phyloP scores from a whole-genome alignment of 2,113 vertebrate species.

The Petrocephalus microphthalmus region DNA sequence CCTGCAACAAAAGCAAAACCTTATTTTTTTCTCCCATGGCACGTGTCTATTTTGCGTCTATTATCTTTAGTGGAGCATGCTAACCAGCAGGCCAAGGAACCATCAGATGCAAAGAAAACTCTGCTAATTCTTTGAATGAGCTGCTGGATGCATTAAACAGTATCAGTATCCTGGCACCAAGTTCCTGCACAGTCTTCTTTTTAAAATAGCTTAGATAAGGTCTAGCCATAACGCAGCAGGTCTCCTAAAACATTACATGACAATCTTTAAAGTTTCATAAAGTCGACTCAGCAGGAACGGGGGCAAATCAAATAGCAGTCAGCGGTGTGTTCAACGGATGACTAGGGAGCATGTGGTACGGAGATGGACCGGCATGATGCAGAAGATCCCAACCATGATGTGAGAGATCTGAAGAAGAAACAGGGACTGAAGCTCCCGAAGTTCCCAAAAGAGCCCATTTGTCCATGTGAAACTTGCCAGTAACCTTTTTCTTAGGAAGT shows the following conservation, averaged over 20 bases:
- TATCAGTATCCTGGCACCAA: slow-evolving; percentile 5
- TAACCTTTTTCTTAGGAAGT: neutral
- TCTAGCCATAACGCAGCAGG: slow-evolving; percentile 18
- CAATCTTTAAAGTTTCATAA: slow-evolving; percentile 18
- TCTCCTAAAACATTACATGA: slow-evolving; percentile 18
- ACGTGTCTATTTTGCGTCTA: neutral
- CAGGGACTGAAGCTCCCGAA: neutral
- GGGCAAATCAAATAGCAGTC: neutral
- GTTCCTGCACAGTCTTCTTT: slow-evolving; percentile 19
- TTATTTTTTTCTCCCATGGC: neutral
- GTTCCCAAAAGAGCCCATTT: neutral
- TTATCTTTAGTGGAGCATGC: slow-evolving; percentile 13
- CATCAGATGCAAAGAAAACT: neutral
- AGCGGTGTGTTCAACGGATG: neutral
- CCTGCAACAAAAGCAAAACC: neutral
- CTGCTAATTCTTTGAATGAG: slow-evolving; percentile 25
- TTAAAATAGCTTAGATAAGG: slow-evolving; percentile 15
- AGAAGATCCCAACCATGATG: neutral
- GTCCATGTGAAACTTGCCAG: neutral
- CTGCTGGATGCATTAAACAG: slow-evolving; percentile 22
- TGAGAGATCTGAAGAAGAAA: neutral
- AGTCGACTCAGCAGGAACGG: slow-evolving; percentile 26
- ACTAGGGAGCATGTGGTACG: neutral
- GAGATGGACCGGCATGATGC: neutral
- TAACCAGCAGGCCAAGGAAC: slow-evolving; percentile 22